A percentile compares a stretch with the other conserved stretches of the same genome.
These are phyloP conservation scores for Ferrisia virgata DNA, from an alignment of 2,888 invertebrate species.

Conservation along the genomic window DNA sequence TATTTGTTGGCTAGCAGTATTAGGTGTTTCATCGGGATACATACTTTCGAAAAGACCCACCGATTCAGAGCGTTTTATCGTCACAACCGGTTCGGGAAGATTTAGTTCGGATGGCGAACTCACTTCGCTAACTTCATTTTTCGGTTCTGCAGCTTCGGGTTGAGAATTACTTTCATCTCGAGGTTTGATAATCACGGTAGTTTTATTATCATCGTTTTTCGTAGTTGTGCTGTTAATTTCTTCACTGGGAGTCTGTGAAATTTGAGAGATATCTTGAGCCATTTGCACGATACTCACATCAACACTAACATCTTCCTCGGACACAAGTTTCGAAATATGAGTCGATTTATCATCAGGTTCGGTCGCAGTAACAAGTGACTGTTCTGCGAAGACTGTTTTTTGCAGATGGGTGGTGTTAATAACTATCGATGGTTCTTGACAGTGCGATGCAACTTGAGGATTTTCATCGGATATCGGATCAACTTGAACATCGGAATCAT, in stretches of 20 bases:
- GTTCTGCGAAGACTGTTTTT: background rate
- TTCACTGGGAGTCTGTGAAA: background rate
- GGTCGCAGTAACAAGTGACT: background rate
- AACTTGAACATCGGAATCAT: background rate
- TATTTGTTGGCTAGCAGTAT: background rate
- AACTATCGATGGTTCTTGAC: background rate
- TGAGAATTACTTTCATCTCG: background rate
- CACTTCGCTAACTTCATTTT: background rate
- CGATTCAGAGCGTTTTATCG: background rate
- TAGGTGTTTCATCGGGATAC: background rate
- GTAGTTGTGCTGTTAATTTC: background rate
- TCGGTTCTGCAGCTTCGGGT: background rate
- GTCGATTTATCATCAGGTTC: background rate
- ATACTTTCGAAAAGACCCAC: background rate
- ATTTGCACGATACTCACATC: constrained; percentile 13
- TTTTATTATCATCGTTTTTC: background rate
- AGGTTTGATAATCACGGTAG: background rate
- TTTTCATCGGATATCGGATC: background rate
- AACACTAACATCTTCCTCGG: background rate
- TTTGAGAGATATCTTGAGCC: background rate
- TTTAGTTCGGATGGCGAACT: background rate
- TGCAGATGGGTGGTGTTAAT: background rate
- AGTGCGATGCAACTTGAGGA: background rate
- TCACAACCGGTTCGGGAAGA: background rate
- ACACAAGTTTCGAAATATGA: background rate